Evolutionary conservation across 2,797 vertebrate genomes (phyloP), one percentile per base, ranked within the genome.

Genomic region (Danio choprae): DNA sequence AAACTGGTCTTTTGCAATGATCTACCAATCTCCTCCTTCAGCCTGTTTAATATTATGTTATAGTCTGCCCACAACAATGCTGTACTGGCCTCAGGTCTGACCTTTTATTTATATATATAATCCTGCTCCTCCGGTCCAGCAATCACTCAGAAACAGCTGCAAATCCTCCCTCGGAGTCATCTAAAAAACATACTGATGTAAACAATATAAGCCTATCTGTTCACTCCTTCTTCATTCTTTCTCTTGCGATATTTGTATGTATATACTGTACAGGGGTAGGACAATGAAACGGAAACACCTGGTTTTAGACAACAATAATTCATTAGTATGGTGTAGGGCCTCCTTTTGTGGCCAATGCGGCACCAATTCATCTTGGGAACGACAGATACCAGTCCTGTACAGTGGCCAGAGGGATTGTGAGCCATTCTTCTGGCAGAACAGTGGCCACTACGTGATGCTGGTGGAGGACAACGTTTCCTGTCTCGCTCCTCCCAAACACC

Each of bases 81-180:
- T 56, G 4, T 53, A 40, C 50, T 56, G 38, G 44, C 72, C 43
- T 74, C 56, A 38, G 72, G 22, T 40, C 29, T 40, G 46, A 62
- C 59, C 73, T 51, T 48, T 56, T 20, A 74, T 46, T 13, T 58
- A 38, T 20, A 74, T 46, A 13, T 58, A 38, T 50, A 62, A 74
- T 44, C 71, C 22, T 16, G 41, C 15, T 48, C 70, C 22, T 62
- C 15, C 16, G 20, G 68, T 41, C 68, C 40, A 55, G 51, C n/a
- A 18, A 46, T 65, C 43, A 44, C 29, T 29, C 1, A 41, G 40
- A 72, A 41, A 56, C 51, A 20, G 68, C n/a, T 20, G n/a, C n/a
- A 56, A 71, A 71, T 55, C 38, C 51, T 71, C 1, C 7, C 68
- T n/a, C 11, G 20, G n/a, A 56, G 38, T 55, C 51, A 55, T n/a